Percentiles rank a stretch among this genome's conserved stretches.
These are phyloP conservation scores for Bucorvus abyssinicus DNA, from an alignment of 2,797 vertebrate genomes.

Conservation along the genomic window DNA sequence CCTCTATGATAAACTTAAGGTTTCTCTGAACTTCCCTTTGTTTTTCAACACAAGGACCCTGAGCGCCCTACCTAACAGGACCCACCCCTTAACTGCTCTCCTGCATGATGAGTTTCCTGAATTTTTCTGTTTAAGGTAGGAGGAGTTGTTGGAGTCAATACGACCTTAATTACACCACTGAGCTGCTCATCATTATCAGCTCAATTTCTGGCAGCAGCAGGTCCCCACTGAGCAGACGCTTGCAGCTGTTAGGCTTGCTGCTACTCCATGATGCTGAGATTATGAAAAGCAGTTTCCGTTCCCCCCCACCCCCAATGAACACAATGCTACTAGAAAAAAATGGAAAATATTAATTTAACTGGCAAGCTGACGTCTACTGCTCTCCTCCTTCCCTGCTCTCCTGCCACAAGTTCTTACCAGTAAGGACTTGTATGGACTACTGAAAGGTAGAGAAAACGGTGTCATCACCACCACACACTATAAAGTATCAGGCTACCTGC, in stretches of 20 bases:
- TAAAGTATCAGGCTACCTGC: not conserved
- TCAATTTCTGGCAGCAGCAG: slow-evolving; percentile 24
- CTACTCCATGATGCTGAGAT: not conserved
- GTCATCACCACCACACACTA: not conserved
- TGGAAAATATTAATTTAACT: not conserved
- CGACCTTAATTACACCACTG: not conserved
- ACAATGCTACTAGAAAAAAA: not conserved
- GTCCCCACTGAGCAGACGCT: not conserved
- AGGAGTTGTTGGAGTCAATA: not conserved
- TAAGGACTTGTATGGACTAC: not conserved
- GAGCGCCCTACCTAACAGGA: not conserved
- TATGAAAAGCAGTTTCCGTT: not conserved
- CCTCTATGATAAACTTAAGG: not conserved
- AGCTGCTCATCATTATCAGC: slow-evolving; percentile 28
- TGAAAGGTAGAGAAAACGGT: not conserved
- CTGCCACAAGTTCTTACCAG: not conserved
- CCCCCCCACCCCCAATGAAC: not conserved
- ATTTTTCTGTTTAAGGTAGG: not conserved
- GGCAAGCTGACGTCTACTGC: not conserved
- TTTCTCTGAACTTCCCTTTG: not conserved
- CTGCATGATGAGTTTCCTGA: not conserved
- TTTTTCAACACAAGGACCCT: not conserved
- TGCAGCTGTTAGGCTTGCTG: not conserved
- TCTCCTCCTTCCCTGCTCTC: not conserved
- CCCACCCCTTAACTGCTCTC: not conserved